These are phyloP conservation scores for Hyles euphorbiae DNA, from an alignment of 1,140 invertebrate species.

Conservation along the genomic window DNA sequence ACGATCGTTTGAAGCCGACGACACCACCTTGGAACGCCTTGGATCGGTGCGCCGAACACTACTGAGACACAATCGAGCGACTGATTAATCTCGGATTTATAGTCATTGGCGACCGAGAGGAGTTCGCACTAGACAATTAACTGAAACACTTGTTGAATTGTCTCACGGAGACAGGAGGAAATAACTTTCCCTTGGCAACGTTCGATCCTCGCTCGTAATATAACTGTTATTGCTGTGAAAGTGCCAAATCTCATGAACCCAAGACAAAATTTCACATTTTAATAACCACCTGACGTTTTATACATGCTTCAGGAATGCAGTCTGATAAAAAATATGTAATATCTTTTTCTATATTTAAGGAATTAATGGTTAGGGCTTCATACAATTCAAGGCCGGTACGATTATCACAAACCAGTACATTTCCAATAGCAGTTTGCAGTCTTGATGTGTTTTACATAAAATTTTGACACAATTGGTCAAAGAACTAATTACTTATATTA, in stretches of 20 bases:
- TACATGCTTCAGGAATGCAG: too few species aligned
- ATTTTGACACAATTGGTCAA: too few species aligned
- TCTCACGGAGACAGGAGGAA: conserved; percentile 38
- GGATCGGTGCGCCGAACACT: conserved; percentile 6
- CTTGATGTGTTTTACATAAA: too few species aligned
- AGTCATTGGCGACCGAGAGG: conserved; percentile 42
- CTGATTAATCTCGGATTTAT: conserved; percentile 48
- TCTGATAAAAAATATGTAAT: too few species aligned
- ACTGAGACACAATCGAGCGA: conserved; percentile 23
- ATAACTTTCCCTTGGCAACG: conserved; percentile 58
- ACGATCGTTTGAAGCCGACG: too few species aligned
- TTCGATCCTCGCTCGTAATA: conserved; percentile 22
- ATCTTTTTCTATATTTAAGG: too few species aligned
- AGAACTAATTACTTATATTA: too few species aligned
- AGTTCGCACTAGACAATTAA: conserved; percentile 40
- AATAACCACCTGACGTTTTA: neutral
- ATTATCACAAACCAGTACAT: too few species aligned
- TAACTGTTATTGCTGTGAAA: conserved; percentile 24
- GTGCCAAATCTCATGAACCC: conserved; percentile 31
- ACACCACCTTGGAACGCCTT: neutral
- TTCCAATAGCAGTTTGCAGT: too few species aligned
- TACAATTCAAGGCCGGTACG: too few species aligned
- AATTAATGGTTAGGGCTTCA: too few species aligned
- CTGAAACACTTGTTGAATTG: conserved; percentile 44
- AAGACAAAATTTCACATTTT: conserved; percentile 1